A percentile compares a stretch with the other conserved stretches of the same genome.
Conservation (phyloP, 1,140 invertebrate genomes). For the Drosophila persimilis region DNA sequence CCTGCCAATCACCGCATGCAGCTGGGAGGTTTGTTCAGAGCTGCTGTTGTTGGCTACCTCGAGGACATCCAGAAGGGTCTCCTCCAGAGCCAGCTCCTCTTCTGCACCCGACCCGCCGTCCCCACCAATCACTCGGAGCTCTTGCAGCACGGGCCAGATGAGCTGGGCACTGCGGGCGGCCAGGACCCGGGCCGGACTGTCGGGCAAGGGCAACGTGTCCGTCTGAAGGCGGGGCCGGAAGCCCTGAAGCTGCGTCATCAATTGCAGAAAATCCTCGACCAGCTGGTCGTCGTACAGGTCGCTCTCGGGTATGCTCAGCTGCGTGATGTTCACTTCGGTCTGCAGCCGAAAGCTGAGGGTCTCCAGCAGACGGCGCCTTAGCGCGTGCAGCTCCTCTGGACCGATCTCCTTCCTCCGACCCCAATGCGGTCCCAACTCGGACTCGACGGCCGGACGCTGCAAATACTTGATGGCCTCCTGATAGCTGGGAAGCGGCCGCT, state of each 20-base stretch:
- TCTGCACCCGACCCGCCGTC: background rate
- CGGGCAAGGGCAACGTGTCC: slow-evolving; percentile 50
- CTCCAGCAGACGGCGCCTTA: slow-evolving; percentile 47
- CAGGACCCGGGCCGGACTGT: slow-evolving; percentile 62
- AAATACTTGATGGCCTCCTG: slow-evolving; percentile 57
- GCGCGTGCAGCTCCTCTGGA: slow-evolving; percentile 16
- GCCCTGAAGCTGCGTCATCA: slow-evolving; percentile 47
- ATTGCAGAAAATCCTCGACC: slow-evolving; percentile 61
- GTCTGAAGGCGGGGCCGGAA: slow-evolving; percentile 16
- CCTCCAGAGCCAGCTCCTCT: slow-evolving; percentile 30
- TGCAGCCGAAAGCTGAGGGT: slow-evolving; percentile 55
- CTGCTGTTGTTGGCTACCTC: slow-evolving; percentile 41
- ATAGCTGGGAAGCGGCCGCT: slow-evolving; percentile 29
- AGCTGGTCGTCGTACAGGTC: slow-evolving; percentile 73
- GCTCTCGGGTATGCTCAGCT: slow-evolving; percentile 74
- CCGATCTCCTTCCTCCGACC: background rate
- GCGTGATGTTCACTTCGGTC: slow-evolving; percentile 73
- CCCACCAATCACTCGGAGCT: slow-evolving; percentile 32
- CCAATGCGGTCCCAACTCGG: slow-evolving; percentile 34
- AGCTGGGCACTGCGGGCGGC: slow-evolving; percentile 64
- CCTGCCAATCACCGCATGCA: slow-evolving; percentile 62
- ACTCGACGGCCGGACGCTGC: slow-evolving; percentile 34
- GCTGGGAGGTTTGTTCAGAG: slow-evolving; percentile 16
- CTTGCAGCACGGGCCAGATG: slow-evolving; percentile 58
- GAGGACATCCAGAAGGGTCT: slow-evolving; percentile 55